Base-by-base conservation (phyloP, 2,888 invertebrate genomes). In the Psylliodes chrysocephalus region DNA sequence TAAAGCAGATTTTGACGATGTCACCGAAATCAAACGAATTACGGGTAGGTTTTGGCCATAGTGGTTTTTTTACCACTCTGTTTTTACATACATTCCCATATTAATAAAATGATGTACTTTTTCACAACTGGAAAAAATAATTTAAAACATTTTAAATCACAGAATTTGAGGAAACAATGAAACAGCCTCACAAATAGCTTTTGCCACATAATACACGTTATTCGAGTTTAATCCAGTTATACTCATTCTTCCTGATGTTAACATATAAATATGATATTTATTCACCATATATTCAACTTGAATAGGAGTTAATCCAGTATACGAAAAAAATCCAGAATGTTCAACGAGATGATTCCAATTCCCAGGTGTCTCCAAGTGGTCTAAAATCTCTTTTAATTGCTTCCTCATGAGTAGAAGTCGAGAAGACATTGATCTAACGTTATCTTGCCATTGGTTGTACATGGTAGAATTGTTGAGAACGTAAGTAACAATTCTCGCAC, bases 251-350 rank as follows among this genome's bases (percentile, higher is more conserved):
- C 98, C 98, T 7, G 93, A 91, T 75, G 89, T 90, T 64, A 98
- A 86, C 83, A 98, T 85, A 83, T 97, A 99, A 69, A 99, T 89
- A 82, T 97, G 96, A 81, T 90, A 90, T 71, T 94, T 88, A 66
- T 90, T 86, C 25, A 90, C 86, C 71, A 98, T 85, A 73, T 90
- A 84, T 67, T 90, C 89, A 0, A 91, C 30, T 8, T 51, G 51
- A 12, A n/a, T 5, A 14, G 12, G 6, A 28, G 51, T 51, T 12
- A 51, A 15, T 1, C 98, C 98, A 10, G 98, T 98, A 85, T 94
- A 99, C 1, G 96, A 96, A 85, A 99, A 98, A 93, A 99, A 94
- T 71, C 98, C 98, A 81, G 96, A 96, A 84, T 96, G 97, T 42
- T 89, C 86, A 8, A 92, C 92, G 71, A 99, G 94, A 82, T 98